phyloP scores from a whole-genome alignment of 1,140 invertebrate species.

The Euwallacea fornicatus region DNA sequence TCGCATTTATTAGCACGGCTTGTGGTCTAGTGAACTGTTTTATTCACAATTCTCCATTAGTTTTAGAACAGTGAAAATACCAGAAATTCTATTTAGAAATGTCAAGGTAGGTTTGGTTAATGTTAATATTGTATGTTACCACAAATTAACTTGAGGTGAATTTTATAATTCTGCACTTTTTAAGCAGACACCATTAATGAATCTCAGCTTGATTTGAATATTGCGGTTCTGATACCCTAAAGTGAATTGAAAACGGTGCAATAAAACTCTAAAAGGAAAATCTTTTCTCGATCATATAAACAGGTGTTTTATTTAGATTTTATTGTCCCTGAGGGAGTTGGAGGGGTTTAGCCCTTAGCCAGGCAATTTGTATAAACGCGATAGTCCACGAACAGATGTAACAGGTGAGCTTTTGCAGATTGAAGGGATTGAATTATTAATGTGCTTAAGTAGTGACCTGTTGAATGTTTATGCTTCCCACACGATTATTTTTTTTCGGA shows the following conservation, averaged over 20 bases:
- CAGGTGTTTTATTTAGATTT: conserved; percentile 23
- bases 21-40: conserved; percentile 10
- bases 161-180: too few species aligned
- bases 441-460: background rate
- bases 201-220: too few species aligned
- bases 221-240: too few species aligned
- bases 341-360: background rate
- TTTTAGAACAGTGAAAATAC: too few species aligned
- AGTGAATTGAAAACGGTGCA: too few species aligned
- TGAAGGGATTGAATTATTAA: conserved; percentile 20
- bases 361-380: conserved; percentile 21
- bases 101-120: too few species aligned
- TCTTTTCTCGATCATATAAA: conserved; percentile 7
- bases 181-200: too few species aligned
- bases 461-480: background rate
- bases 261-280: too few species aligned
- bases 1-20: conserved; percentile 10
- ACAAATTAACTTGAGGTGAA: too few species aligned
- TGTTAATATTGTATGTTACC: too few species aligned
- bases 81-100: too few species aligned
- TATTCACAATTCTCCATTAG: background rate
- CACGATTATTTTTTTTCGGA: too few species aligned
- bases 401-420: conserved; percentile 8
- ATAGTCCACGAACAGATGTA: conserved; percentile 17
- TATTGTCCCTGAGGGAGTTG: conserved; percentile 10